These are phyloP conservation scores for Smutsia temminckii DNA, from an alignment of 2,797 vertebrate species.

Conservation along the genomic window DNA sequence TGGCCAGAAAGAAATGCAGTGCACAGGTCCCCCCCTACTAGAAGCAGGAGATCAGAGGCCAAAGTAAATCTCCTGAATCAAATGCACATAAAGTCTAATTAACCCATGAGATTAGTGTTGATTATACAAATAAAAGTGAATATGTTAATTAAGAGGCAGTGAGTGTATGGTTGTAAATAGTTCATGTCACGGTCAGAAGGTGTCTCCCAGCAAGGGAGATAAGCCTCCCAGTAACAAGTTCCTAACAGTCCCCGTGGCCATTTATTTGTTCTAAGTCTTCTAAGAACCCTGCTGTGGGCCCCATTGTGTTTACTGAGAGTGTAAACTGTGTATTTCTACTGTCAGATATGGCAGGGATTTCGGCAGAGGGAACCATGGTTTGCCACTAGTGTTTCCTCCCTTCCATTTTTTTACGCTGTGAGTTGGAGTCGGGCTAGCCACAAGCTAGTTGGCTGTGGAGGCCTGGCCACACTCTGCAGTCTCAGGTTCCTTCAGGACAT, in stretches of 20 bases:
- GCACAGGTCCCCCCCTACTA: not conserved
- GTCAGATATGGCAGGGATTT: not conserved
- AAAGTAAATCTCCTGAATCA: constrained; percentile 57
- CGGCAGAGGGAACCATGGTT: no score
- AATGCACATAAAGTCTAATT: constrained; percentile 78
- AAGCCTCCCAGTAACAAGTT: not conserved
- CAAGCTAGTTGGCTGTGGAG: not conserved
- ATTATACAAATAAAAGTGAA: constrained; percentile 78
- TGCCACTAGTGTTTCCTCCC: not conserved
- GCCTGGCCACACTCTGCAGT: accelerated
- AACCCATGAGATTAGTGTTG: constrained; percentile 73
- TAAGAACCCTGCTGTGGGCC: not conserved
- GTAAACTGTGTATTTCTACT: no score
- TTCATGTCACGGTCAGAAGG: not conserved
- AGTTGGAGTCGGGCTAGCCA: constrained; percentile 19
- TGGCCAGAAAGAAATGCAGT: not conserved
- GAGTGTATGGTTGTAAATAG: constrained; percentile 67
- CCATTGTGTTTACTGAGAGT: not conserved
- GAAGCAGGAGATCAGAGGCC: constrained; percentile 53
- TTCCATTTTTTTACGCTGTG: not conserved
- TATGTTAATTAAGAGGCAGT: constrained; percentile 69
- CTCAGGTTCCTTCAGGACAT: not conserved
- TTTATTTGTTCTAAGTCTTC: not conserved
- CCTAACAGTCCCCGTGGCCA: not conserved
- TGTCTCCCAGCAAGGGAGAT: not conserved